These are phyloP conservation scores for Haemorhous mexicanus DNA, from an alignment of 2,113 vertebrate species.

Conservation along the genomic window DNA sequence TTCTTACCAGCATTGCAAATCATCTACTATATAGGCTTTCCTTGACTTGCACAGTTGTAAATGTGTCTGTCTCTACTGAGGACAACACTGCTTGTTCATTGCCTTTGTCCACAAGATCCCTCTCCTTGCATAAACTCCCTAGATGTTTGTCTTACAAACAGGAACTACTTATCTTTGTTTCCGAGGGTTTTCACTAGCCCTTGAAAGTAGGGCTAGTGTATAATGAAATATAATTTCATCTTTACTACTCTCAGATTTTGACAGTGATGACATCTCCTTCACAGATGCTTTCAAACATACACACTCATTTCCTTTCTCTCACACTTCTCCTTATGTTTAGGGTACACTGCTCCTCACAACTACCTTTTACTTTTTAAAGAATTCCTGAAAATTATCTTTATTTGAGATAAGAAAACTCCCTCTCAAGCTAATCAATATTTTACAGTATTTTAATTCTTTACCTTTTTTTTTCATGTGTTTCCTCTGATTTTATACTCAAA, in stretches of 20 bases:
- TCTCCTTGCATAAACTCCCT: not conserved
- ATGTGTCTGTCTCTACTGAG: not conserved
- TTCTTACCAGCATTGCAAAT: not conserved
- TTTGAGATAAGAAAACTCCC: not conserved
- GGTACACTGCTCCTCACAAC: not conserved
- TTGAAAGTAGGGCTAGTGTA: not conserved
- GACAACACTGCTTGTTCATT: rapidly evolving
- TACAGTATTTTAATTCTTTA: not conserved
- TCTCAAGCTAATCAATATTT: not conserved
- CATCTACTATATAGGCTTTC: not conserved
- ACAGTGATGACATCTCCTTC: not conserved
- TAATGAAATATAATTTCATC: not conserved
- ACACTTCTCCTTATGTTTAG: not conserved
- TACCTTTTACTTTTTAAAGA: not conserved
- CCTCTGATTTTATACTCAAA: not conserved
- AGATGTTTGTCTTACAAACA: not conserved
- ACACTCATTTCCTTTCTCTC: not conserved
- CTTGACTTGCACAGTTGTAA: not conserved
- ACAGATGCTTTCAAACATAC: not conserved
- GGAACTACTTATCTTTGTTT: not conserved
- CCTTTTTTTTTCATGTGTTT: not conserved
- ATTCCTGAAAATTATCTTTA: not conserved
- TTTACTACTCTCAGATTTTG: not conserved
- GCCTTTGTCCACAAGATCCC: not conserved
- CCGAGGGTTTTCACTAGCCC: not conserved